Base-by-base conservation (phyloP, 2,113 vertebrate genomes). In the Alces alces region DNA sequence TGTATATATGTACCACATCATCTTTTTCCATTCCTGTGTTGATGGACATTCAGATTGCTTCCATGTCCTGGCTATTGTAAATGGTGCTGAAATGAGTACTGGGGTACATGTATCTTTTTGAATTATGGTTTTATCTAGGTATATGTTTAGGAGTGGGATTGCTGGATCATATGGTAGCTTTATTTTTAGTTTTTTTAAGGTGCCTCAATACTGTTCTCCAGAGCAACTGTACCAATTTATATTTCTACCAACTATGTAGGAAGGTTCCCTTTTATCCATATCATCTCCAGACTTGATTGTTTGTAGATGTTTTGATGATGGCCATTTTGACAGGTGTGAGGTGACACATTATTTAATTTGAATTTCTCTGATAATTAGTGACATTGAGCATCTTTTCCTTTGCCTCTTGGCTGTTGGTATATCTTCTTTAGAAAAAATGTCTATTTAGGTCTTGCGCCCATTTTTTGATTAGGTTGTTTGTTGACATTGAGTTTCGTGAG, bases 401-500 rank as follows among this genome's bases (percentile, higher is more conserved):
- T 17, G 73, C 25, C 39, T 78, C 73, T 78, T 78, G 39, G 73
- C 25, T 16, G 14, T 45, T 25, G 47, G 25, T 78, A 45, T 47
- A 45, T 47, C 43, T 45, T 78, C 39, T 45, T 78, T 47, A 43
- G 25, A 23, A 78, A 45, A 78, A 78, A 28, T 28, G 25, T 78
- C 13, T 78, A 45, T 78, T 47, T 78, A 79, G 28, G 47, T 80
- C 28, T 79, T 50, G 27, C 0, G 28, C 9, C 16, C 45, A 80
- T 33, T 33, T 80, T 80, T 80, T 50, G 16, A 50, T 80, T 80
- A 30, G 76, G 15, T 50, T 50, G 27, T 50, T 80, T 80, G 45
- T 50, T 79, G 43, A 79, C 43, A 33, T 0, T 12, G 45, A 80
- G 28, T 10, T 50, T 19, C 5, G 0, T 50, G 28, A 80, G 78